These are phyloP conservation scores for Macquaria australasica DNA, from an alignment of 2,113 vertebrate species.

Conservation along the genomic window DNA sequence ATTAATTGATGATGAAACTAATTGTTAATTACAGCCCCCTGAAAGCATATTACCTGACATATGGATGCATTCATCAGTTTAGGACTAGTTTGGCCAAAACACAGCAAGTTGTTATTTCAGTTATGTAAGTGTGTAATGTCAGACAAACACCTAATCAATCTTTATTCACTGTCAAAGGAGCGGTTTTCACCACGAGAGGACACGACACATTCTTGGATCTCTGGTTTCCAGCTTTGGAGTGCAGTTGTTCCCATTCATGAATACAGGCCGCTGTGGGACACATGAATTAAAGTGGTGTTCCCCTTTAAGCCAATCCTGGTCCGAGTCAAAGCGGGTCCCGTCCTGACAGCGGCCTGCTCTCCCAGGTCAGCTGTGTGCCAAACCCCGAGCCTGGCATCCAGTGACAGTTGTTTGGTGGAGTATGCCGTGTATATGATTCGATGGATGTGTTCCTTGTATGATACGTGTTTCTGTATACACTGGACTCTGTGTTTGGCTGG, in stretches of 20 bases:
- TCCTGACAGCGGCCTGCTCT: background rate
- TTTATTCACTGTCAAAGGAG: constrained; percentile 16
- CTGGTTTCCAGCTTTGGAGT: constrained; percentile 45
- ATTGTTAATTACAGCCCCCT: background rate
- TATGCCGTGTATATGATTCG: constrained; percentile 37
- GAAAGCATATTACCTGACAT: background rate
- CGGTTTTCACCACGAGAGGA: background rate
- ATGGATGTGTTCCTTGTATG: constrained; percentile 64
- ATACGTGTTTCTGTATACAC: constrained; percentile 69
- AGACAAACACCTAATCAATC: constrained; percentile 15
- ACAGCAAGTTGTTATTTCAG: background rate
- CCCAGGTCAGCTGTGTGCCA: constrained; percentile 53
- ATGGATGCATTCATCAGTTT: background rate
- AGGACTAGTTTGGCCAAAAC: background rate
- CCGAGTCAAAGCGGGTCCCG: background rate
- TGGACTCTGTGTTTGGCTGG: constrained; percentile 68
- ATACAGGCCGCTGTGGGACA: constrained; percentile 20
- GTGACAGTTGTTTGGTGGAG: constrained; percentile 67
- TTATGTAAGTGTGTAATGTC: background rate
- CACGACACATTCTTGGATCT: constrained; percentile 58
- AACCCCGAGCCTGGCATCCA: constrained; percentile 36
- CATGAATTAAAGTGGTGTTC: constrained; percentile 30
- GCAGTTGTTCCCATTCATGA: constrained; percentile 59
- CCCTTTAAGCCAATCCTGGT: constrained; percentile 6
- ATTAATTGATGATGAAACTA: too few species aligned